Percentiles rank a stretch among this genome's conserved stretches.
Evolutionary conservation across 35 echinoderm and acorn worm species (phyloP).

Genomic region (Patiria miniata): DNA sequence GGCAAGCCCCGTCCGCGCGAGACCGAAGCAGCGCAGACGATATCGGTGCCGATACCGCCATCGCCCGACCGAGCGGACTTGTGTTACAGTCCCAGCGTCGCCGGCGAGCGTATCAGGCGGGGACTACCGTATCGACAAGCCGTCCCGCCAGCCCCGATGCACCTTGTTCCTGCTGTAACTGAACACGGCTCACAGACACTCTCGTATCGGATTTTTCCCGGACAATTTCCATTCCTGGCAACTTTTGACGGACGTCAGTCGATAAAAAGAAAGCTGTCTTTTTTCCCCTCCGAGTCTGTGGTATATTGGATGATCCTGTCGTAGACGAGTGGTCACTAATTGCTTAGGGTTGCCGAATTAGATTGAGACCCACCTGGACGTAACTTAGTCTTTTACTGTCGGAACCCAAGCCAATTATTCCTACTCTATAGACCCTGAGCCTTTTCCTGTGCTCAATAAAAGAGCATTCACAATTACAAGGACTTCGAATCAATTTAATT

Average conservation of each 20-base stretch:
- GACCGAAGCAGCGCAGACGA: too few relatives aligned
- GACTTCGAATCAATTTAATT: not conserved
- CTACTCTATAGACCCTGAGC: not conserved
- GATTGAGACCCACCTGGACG: too few relatives aligned
- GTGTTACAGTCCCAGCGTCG: constrained; percentile 4
- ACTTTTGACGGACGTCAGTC: constrained; percentile 30
- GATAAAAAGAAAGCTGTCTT: constrained; percentile 9
- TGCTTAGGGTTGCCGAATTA: too few relatives aligned
- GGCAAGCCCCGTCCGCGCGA: too few relatives aligned
- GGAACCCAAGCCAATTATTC: not conserved
- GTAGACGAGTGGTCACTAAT: too few relatives aligned
- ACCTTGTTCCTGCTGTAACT: constrained; percentile 24
- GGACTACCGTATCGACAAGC: constrained; percentile 12
- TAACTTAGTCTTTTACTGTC: too few relatives aligned
- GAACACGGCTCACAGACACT: not conserved
- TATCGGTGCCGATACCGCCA: not conserved
- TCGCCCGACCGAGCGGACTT: not conserved
- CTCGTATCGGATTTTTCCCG: constrained; percentile 12
- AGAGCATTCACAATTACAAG: constrained; percentile 2
- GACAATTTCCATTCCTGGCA: constrained; percentile 16
- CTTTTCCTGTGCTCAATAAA: not conserved
- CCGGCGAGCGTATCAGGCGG: not conserved
- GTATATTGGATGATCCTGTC: too few relatives aligned
- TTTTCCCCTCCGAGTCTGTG: not conserved
- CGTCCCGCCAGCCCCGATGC: not conserved